Base-by-base conservation (phyloP, 1,140 invertebrate species). In the Drosophila chauvacae region DNA sequence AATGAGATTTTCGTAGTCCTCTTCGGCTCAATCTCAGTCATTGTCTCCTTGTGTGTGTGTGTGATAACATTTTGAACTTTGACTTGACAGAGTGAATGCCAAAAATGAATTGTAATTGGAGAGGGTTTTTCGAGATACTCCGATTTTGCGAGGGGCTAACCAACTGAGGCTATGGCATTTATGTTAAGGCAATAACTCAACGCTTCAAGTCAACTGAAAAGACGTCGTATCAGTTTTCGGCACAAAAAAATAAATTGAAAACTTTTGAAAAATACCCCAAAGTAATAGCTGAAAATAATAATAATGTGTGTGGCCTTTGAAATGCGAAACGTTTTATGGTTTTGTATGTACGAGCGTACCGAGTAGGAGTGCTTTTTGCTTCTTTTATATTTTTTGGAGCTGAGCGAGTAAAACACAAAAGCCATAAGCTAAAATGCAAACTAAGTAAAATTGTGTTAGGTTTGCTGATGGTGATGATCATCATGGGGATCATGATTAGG, bases 371-470 rank as follows among this genome's bases (percentile, higher is more conserved):
- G 23, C 26, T 72, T 42, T 50, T 48, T 65, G 47, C n/a, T 77
- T 62, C 47, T 30, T 30, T 56, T 55, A 18, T 45, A 50, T 45
- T 47, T 47, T 63, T 62, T 64, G 30, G 51, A 58, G 63, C 53
- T 56, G 35, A n/a, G 70, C 18, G 70, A 51, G 58, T 65, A 59
- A 76, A 65, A 76, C 55, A 69, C 65, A 77, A 83, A 76, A 76
- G 76, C 50, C 61, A 79, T 79, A 79, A 79, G 76, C 77, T 79
- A 60, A 83, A 83, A 72, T 84, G 76, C 79, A 81, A 81, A 81
- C 65, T 81, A 77, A 81, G 73, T 81, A 81, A 81, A 79, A 82
- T 78, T 79, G 75, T 82, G 69, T 83, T 82, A 82, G 63, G 80
- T 82, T 64, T 55, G 53, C 33, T 39, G 53, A 55, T 57, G 33